Percentiles rank a stretch among this genome's conserved stretches.
phyloP scores from a whole-genome alignment of 2,797 vertebrate species.

The Betta splendens region DNA sequence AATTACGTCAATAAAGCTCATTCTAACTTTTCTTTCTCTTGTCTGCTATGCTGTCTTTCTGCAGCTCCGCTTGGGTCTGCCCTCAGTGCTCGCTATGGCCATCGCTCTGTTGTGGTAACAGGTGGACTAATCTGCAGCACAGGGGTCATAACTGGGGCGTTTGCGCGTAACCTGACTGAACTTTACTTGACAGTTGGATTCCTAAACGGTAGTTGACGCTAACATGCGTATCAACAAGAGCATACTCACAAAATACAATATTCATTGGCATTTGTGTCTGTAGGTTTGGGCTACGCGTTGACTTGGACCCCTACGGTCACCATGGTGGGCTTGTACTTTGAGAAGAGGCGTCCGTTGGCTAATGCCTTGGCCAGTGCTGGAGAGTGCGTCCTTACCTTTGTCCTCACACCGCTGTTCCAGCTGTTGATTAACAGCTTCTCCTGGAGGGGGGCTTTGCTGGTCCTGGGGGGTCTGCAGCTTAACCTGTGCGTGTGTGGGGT shows the following conservation, averaged over 20 bases:
- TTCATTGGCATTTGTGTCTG: conserved; percentile 5
- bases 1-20: not conserved
- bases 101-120: conserved; percentile 63
- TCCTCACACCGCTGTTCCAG: conserved; percentile 85
- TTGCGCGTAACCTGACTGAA: conserved; percentile 59
- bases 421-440: conserved; percentile 80
- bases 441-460: conserved; percentile 84
- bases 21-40: not conserved
- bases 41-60: conserved; percentile 19
- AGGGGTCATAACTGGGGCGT: conserved; percentile 61
- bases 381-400: conserved; percentile 84
- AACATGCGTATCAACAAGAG: not conserved
- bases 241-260: not conserved
- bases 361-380: conserved; percentile 82
- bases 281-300: conserved; percentile 72
- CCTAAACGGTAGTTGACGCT: conserved; percentile 61
- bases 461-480: conserved; percentile 82
- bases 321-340: conserved; percentile 80
- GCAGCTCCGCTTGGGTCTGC: conserved; percentile 69
- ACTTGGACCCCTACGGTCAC: conserved; percentile 76
- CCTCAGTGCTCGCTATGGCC: conserved; percentile 61
- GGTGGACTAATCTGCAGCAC: conserved; percentile 72
- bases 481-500: conserved; percentile 83
- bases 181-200: conserved; percentile 74
- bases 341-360: conserved; percentile 77